Evolutionary conservation across 1,140 invertebrate species (phyloP).

Genomic region (Steinernema feltiae): DNA sequence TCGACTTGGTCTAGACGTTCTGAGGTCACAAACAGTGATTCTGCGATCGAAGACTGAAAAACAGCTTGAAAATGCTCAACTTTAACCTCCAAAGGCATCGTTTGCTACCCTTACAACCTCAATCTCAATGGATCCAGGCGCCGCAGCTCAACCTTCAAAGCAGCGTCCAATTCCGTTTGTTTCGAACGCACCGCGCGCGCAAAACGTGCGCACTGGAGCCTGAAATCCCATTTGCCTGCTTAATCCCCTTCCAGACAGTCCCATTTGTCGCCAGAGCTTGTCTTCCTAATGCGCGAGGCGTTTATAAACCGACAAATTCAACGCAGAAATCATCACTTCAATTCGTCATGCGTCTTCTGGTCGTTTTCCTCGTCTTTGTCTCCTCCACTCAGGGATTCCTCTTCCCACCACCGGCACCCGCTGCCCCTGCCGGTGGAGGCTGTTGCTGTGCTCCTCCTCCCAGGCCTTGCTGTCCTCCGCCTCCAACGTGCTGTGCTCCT

Average conservation of each 20-base stretch:
- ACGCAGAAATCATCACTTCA: background rate
- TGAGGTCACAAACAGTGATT: background rate
- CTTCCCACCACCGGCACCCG: background rate
- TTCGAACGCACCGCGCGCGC: background rate
- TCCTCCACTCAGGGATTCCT: background rate
- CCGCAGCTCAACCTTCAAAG: background rate
- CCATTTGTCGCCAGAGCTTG: background rate
- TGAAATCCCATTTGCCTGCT: background rate
- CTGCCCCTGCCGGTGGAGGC: background rate
- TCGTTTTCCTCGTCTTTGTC: background rate
- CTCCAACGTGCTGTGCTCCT: background rate
- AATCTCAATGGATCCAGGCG: background rate
- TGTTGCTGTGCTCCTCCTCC: background rate
- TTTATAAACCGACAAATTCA: background rate
- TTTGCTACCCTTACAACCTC: background rate
- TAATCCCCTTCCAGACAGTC: background rate
- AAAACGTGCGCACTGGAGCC: background rate
- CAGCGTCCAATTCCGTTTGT: background rate
- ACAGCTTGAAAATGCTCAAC: background rate
- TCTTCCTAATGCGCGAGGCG: background rate
- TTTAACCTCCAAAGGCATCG: background rate
- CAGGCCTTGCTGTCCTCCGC: background rate
- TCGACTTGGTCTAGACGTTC: background rate
- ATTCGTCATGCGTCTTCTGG: background rate
- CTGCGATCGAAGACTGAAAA: background rate